Base-by-base conservation (phyloP, 2,888 invertebrate species). In the Cephus runcator region DNA sequence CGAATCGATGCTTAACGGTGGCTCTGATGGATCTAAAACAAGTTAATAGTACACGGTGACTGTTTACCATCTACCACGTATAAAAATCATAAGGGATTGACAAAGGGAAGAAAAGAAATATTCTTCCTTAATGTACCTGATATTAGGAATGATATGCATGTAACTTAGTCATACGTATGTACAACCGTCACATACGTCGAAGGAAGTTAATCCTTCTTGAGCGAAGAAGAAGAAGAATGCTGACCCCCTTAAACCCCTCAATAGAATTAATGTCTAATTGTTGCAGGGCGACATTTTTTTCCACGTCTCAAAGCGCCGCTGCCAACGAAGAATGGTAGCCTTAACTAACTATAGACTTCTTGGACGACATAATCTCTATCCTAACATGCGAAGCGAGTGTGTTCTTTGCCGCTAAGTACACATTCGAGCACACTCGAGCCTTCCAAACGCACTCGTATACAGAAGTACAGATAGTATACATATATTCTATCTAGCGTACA, bases 231-330 rank as follows among this genome's bases (percentile, higher is more conserved):
- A 56, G 56, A 56, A 56, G 56, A 56, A 56, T 56, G 56, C 56
- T 56, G 56, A 56, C 56, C 56, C 56, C 56, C 56, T 56, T 86
- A 87, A 87, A 85, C 86, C 85, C 56, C 74, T 74, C n/a, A 87
- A 86, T 85, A 79, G 86, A 87, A 87, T 88, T 87, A 87, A 88
- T 89, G 85, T 88, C 84, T 87, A 88, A 88, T 88, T 88, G 86
- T 87, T 85, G 81, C 73, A 56, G 23, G 33, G 71, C 71, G 82
- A 81, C 79, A 79, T 80, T 79, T 86, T 83, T 78, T 83, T 83
- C 81, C 82, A 80, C 82, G 34, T 34, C 77, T 83, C 81, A 86
- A 85, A 85, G 83, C 74, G 77, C 79, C 81, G 79, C 77, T 31
- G 74, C 79, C 82, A 79, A 69, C 82, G 83, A 85, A 88, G 86